A percentile compares a stretch with the other conserved stretches of the same genome.
phyloP scores from a whole-genome alignment of 2,113 vertebrate species.

The Promerops cafer region DNA sequence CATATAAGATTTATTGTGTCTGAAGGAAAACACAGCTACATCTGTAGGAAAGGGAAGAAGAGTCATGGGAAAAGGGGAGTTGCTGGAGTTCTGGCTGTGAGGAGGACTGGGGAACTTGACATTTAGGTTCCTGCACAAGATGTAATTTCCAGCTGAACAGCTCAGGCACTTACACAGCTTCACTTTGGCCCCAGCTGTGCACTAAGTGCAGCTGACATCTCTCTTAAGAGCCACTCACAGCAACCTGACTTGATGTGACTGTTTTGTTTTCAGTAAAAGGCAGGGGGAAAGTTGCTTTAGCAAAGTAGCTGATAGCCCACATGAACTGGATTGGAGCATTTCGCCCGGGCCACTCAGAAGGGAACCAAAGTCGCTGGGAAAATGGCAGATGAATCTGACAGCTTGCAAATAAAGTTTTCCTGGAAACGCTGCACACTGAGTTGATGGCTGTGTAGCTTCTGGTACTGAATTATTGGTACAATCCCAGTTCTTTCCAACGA shows the following conservation, averaged over 20 bases:
- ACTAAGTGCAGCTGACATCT: slow-evolving; percentile 48
- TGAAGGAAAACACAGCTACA: slow-evolving; percentile 28
- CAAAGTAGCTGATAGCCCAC: not conserved
- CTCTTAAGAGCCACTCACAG: slow-evolving; percentile 52
- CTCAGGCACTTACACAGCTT: slow-evolving; percentile 42
- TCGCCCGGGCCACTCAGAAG: not conserved
- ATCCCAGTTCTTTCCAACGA: slow-evolving; percentile 42
- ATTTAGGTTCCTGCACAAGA: slow-evolving; percentile 60
- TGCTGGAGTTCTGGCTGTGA: not conserved
- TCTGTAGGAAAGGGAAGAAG: slow-evolving; percentile 33
- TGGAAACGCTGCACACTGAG: not conserved
- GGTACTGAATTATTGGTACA: slow-evolving; percentile 41
- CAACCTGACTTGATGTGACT: slow-evolving; percentile 28
- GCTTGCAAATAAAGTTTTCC: slow-evolving; percentile 51
- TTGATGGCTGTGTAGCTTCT: not conserved
- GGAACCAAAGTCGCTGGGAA: not conserved
- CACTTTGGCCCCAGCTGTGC: slow-evolving; percentile 42
- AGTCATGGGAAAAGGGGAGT: not conserved
- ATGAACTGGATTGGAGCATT: not conserved
- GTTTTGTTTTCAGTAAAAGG: slow-evolving; percentile 41
- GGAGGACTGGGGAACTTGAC: slow-evolving; percentile 37
- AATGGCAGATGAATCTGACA: slow-evolving; percentile 45
- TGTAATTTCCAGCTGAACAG: slow-evolving; percentile 59
- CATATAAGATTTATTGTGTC: slow-evolving; percentile 25
- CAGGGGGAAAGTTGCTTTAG: not conserved